Evolutionary conservation across 2,888 invertebrate genomes (phyloP).

Genomic region (Fabriciana adippe): DNA sequence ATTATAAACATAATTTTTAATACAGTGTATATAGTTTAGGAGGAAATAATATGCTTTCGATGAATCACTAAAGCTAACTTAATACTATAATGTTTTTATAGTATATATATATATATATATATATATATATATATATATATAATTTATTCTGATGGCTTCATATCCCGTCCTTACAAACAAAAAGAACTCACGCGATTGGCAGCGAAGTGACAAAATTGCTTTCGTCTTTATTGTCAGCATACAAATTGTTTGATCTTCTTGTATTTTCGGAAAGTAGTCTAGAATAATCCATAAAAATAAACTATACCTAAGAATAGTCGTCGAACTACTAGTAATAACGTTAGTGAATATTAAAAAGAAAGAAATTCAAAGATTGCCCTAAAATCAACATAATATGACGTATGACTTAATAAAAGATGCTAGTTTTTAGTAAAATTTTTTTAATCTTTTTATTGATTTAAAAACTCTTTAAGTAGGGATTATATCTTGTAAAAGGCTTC

Average conservation of each 20-base stretch:
- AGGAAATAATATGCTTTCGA: too few species aligned
- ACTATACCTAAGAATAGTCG: conserved; percentile 7
- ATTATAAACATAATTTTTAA: too few species aligned
- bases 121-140: conserved; percentile 5
- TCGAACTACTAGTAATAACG: too few species aligned
- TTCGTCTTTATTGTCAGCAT: conserved; percentile 18
- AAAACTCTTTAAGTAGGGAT: too few species aligned
- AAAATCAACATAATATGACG: too few species aligned
- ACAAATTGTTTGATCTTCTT: conserved; percentile 25
- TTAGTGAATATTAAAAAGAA: too few species aligned
- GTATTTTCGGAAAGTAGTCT: conserved; percentile 5
- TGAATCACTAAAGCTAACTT: background rate
- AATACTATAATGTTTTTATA: conserved; percentile 17
- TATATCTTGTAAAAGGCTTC: too few species aligned
- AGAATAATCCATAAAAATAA: conserved; percentile 15
- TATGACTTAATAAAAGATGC: too few species aligned
- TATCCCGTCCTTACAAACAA: conserved; percentile 24
- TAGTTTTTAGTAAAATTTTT: too few species aligned
- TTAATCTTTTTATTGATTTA: too few species aligned
- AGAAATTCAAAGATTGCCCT: too few species aligned
- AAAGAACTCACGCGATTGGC: conserved; percentile 11
- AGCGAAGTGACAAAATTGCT: conserved; percentile 22
- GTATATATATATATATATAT: conserved; percentile 15
- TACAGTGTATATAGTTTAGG: too few species aligned
- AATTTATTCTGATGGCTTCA: conserved; percentile 27